phyloP scores from a whole-genome alignment of 2,113 vertebrate species.

The Petrocephalus zakoni region DNA sequence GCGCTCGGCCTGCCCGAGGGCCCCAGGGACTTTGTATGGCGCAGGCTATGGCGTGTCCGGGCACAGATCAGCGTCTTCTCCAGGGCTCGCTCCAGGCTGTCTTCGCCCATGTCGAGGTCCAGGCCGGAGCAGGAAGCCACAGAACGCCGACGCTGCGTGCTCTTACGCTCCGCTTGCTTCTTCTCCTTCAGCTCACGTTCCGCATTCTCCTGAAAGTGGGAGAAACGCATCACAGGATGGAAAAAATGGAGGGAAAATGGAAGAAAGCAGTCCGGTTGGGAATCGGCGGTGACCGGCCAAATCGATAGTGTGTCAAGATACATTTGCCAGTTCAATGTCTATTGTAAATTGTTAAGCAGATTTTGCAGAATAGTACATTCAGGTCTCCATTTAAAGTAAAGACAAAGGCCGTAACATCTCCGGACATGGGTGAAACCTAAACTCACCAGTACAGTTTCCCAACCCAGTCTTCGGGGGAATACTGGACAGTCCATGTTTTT shows the following conservation, averaged over 20 bases:
- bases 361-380: not conserved
- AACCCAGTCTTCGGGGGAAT: too few relatives aligned
- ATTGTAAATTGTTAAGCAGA: not conserved
- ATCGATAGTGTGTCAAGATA: not conserved
- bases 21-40: constrained; percentile 44
- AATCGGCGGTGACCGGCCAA: not conserved
- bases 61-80: constrained; percentile 59
- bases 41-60: constrained; percentile 59
- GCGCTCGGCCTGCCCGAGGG: constrained; percentile 32
- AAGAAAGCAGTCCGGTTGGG: not conserved
- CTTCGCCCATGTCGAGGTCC: constrained; percentile 44
- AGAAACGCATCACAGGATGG: not conserved
- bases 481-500: too few relatives aligned
- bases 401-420: not conserved
- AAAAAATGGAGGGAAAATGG: not conserved
- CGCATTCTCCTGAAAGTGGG: constrained; percentile 59
- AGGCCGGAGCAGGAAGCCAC: constrained; percentile 55
- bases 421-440: not conserved
- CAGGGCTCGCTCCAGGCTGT: constrained; percentile 64
- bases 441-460: too few relatives aligned
- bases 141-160: constrained; percentile 61
- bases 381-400: not conserved
- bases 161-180: constrained; percentile 57
- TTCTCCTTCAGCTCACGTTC: constrained; percentile 64
- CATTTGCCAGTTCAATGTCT: not conserved